Evolutionary conservation across 2,113 vertebrate species (phyloP).

Genomic region (Tetraodon nigroviridis): DNA sequence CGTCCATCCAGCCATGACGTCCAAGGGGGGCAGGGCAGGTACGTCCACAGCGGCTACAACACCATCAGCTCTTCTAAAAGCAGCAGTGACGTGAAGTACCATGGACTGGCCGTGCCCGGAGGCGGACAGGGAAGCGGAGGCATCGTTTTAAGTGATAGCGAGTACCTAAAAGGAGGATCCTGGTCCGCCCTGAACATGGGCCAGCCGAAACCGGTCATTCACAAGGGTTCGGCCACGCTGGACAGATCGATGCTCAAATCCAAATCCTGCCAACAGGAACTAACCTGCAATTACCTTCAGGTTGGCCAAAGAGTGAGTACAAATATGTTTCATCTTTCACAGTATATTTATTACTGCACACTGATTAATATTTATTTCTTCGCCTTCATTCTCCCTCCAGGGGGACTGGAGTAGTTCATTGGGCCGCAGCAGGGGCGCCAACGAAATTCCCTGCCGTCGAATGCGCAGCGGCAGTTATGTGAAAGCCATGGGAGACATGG

Average conservation of each 20-base stretch:
- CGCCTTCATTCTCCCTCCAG: constrained; percentile 64
- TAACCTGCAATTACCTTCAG: constrained; percentile 94
- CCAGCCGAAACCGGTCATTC: constrained; percentile 87
- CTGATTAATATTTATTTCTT: not conserved
- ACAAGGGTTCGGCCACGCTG: constrained; percentile 92
- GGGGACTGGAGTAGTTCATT: constrained; percentile 89
- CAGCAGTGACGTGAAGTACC: constrained; percentile 81
- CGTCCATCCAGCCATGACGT: constrained; percentile 73
- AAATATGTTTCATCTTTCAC: not conserved
- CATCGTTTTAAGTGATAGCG: constrained; percentile 73
- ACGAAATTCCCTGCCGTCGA: constrained; percentile 91
- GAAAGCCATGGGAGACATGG: constrained; percentile 96
- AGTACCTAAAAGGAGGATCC: constrained; percentile 90
- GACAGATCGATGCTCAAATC: constrained; percentile 96
- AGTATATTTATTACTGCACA: not conserved
- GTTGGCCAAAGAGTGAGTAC: constrained; percentile 78
- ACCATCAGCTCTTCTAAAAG: constrained; percentile 94
- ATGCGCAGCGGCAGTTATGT: constrained; percentile 99
- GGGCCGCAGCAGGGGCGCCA: constrained; percentile 73
- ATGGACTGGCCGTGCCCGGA: constrained; percentile 66
- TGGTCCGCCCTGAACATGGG: constrained; percentile 96
- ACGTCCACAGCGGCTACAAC: constrained; percentile 94
- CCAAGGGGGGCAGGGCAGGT: constrained; percentile 77
- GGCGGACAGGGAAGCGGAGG: constrained; percentile 38
- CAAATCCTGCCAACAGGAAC: constrained; percentile 94